Evolutionary conservation across 2,888 invertebrate genomes (phyloP), one percentile per base, ranked within the genome.

Genomic region (Junonia oenone): DNA sequence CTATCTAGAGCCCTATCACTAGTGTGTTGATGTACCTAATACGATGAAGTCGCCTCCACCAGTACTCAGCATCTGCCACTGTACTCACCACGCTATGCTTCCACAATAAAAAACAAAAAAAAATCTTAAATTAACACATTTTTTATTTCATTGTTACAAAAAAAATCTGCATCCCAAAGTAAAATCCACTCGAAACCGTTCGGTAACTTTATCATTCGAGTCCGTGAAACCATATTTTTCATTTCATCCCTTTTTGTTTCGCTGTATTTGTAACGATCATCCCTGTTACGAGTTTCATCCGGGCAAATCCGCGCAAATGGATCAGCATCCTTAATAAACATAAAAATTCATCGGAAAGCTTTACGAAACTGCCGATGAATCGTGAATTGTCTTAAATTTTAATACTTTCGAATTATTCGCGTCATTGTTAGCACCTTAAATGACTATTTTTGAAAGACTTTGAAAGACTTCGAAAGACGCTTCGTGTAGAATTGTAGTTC

Each of bases 241-340:
- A 53, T 62, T 63, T 56, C 56, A 56, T 58, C 58, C n/a, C 59
- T 55, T 63, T 65, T 63, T 63, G 61, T 65, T 59, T 58, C 63
- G 50, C 58, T 59, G 51, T 63, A 62, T 66, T 63, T 63, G 62
- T 63, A 63, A 64, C 65, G 60, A 67, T 67, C 61, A 68, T 62
- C 58, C 63, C 61, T 43, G 59, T 57, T 60, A 66, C 62, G 63
- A 63, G 66, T 63, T 64, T 63, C 55, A 62, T 63, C 63, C 64
- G 55, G 43, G 35, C 47, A 64, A 67, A 67, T 63, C 63, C 65
- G 58, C 56, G 61, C 65, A 65, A 63, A 65, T 61, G 66, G 62
- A 65, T 63, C 66, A 58, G 57, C 56, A 61, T 58, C 62, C 65
- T 63, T 68, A 67, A 66, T 66, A 66, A 66, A 68, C 63, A 66